Evolutionary conservation across 92 coral and sea anemone species (phyloP).

Genomic region (Palythoa grandis): DNA sequence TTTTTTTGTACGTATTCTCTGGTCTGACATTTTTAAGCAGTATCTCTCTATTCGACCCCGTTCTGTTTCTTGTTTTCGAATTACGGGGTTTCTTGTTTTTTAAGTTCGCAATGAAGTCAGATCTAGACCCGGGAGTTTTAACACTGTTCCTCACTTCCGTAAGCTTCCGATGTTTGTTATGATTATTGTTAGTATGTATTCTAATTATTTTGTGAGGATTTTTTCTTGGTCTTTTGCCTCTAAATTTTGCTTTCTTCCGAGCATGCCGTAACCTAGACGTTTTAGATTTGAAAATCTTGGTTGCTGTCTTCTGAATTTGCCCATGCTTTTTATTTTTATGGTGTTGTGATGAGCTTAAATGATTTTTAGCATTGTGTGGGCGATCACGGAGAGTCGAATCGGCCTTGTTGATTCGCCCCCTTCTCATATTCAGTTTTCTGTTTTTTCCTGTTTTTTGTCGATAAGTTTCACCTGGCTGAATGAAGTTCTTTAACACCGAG

Average conservation of each 20-base stretch:
- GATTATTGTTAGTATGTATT: too few relatives aligned
- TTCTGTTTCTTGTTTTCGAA: not conserved
- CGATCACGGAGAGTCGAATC: not conserved
- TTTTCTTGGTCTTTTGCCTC: not conserved
- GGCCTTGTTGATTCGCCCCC: not conserved
- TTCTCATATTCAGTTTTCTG: not conserved
- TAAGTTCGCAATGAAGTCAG: not conserved
- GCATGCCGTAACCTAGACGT: not conserved
- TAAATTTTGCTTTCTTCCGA: not conserved
- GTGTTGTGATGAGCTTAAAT: not conserved
- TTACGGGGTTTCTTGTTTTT: not conserved
- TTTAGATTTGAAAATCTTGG: not conserved
- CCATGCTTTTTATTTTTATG: not conserved
- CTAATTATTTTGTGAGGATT: not conserved
- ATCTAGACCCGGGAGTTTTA: not conserved
- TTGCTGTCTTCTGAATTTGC: not conserved
- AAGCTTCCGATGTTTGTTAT: not conserved
- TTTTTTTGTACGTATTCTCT: not conserved
- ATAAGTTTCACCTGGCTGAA: constrained; percentile 6
- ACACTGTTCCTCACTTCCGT: not conserved
- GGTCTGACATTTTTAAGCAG: not conserved
- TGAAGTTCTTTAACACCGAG: not conserved
- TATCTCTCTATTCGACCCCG: not conserved
- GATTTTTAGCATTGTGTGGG: not conserved
- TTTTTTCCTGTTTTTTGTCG: not conserved